phyloP scores from a whole-genome alignment of 2,113 vertebrate genomes.

The Xiphophorus maculatus region DNA sequence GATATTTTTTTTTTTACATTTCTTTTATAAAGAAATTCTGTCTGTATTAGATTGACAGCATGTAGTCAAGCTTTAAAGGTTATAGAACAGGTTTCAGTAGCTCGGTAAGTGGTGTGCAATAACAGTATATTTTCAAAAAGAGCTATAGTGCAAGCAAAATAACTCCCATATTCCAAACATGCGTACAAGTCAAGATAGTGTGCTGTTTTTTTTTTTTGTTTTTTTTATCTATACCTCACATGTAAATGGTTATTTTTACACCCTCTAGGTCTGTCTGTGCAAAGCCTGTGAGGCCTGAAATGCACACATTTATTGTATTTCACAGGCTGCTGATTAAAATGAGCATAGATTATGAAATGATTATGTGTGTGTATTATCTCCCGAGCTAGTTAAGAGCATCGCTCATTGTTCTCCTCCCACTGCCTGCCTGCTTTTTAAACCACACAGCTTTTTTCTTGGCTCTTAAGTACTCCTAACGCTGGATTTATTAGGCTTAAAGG shows the following conservation, averaged over 20 bases:
- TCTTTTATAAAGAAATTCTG: constrained; percentile 11
- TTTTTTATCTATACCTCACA: neutral
- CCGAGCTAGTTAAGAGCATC: constrained; percentile 67
- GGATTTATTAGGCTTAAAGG: constrained; percentile 80
- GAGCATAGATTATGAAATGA: constrained; percentile 63
- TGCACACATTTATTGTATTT: constrained; percentile 3
- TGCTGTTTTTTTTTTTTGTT: neutral
- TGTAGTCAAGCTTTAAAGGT: neutral
- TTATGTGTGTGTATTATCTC: constrained; percentile 59
- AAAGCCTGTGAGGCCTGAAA: neutral
- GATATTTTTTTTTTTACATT: constrained; percentile 2
- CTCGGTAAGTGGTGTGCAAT: neutral
- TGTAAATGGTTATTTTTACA: neutral
- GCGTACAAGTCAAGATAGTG: neutral
- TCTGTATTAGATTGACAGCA: constrained; percentile 1
- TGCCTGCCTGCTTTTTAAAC: constrained; percentile 61
- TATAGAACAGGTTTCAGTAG: too few relatives aligned
- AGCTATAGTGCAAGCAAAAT: neutral
- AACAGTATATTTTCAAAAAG: neutral
- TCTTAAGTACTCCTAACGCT: constrained; percentile 72
- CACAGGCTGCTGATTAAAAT: constrained; percentile 55
- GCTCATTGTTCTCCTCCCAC: constrained; percentile 62
- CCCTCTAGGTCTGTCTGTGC: neutral
- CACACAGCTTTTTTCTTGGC: constrained; percentile 55
- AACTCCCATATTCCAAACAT: neutral